Base-by-base conservation (phyloP, 37 sponge, comb jelly and placozoan genomes). In the Cliona cf. orientalis region DNA sequence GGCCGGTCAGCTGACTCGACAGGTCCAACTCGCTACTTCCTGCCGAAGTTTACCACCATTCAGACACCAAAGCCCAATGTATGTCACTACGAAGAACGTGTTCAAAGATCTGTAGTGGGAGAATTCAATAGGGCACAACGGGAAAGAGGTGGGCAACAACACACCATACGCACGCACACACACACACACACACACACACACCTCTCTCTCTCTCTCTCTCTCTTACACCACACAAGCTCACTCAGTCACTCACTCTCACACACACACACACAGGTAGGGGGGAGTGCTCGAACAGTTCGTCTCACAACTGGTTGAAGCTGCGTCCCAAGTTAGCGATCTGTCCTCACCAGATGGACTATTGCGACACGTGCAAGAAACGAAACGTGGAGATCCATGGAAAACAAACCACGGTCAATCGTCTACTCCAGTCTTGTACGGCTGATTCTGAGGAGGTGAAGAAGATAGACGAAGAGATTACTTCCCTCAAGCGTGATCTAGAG, bases 331-430 rank as follows among this genome's bases (percentile, higher is more conserved):
- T 57, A 11, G 57, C 46, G 6, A 68, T 84, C 5, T 76, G 75
- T 76, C 85, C 85, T 33, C 85, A 84, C 46, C 63, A 64, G 14
- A 46, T 45, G 35, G 84, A 83, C 46, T 83, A 74, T 43, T 83
- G 76, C 45, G 76, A 83, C 69, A 62, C 74, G 26, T 84, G 85
- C 57, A 14, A 44, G 1, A 84, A 68, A 39, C 3, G 28, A 5
- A 84, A 75, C 36, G 49, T 17, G 5, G 23, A 12, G 1, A 76
- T 84, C 36, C 58, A 69, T 72, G 69, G 78, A 21, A 76, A 77
- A 70, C 73, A 86, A 42, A 86, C 86, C 0, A 85, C 86, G 5
- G 38, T 86, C 0, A 86, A 86, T 46, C 66, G 86, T 34, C 17
- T 86, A 19, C 62, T 43, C 29, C 86, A 86, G 61, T 34, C 79